Percentiles rank a stretch among this genome's conserved stretches.
Evolutionary conservation across 1,140 invertebrate species (phyloP).

Genomic region (Lepidurus apus): DNA sequence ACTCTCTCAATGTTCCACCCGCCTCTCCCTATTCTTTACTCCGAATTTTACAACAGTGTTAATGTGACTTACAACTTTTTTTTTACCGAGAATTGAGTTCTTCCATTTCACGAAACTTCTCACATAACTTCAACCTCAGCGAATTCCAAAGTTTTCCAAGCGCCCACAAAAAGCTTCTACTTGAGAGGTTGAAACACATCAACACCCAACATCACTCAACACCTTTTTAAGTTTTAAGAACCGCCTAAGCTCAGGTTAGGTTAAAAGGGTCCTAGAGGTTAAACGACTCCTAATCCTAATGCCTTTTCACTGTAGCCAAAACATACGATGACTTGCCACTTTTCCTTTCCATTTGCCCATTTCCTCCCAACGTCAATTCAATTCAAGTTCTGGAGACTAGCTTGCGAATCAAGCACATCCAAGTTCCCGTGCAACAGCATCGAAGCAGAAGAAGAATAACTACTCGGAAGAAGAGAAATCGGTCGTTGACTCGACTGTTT

Average conservation of each 20-base stretch:
- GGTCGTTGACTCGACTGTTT: not conserved
- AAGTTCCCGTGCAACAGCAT: not conserved
- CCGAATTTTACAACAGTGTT: conserved; percentile 5
- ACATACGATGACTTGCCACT: not conserved
- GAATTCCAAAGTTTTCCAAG: not conserved
- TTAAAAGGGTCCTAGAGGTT: not conserved
- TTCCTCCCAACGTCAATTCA: not conserved
- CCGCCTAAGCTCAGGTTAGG: not conserved
- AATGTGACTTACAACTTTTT: not conserved
- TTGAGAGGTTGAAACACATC: not conserved
- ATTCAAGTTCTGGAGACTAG: not conserved
- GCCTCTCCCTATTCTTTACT: not conserved
- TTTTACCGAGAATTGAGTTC: not conserved
- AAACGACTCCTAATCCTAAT: not conserved
- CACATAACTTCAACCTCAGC: too few species aligned
- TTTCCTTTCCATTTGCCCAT: not conserved
- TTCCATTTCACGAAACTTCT: too few species aligned
- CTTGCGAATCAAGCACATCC: not conserved
- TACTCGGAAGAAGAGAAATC: not conserved
- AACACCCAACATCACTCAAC: not conserved
- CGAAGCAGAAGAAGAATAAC: not conserved
- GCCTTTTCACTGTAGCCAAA: not conserved
- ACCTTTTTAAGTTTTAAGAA: not conserved
- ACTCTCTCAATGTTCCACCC: not conserved
- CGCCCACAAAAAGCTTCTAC: not conserved